Evolutionary conservation across 1,140 invertebrate genomes (phyloP).

Genomic region (Pseudomyrmex flavicornis): DNA sequence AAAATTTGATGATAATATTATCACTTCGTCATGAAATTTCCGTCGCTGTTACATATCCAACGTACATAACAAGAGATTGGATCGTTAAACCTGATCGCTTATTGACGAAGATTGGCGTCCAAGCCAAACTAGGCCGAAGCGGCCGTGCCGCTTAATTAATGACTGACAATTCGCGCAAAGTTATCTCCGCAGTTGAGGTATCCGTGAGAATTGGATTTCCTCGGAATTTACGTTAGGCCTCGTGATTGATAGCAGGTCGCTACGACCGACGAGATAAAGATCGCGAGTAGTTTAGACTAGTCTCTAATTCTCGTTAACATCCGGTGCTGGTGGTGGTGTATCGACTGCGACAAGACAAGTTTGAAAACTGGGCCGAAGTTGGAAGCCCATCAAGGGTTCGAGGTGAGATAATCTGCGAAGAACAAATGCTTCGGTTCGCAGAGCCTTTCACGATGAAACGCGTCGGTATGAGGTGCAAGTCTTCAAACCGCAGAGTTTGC

Average conservation of each 20-base stretch:
- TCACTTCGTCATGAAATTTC: background rate
- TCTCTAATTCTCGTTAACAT: background rate
- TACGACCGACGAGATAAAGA: slow-evolving; percentile 15
- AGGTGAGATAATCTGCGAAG: slow-evolving; percentile 45
- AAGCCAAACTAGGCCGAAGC: background rate
- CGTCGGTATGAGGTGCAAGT: slow-evolving; percentile 19
- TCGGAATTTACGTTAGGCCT: slow-evolving; percentile 16
- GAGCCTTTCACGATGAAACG: slow-evolving; percentile 18
- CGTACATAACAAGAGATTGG: background rate
- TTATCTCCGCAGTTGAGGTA: slow-evolving; percentile 33
- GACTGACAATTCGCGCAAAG: slow-evolving; percentile 48
- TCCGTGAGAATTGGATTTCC: slow-evolving; percentile 38
- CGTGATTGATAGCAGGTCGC: slow-evolving; percentile 21
- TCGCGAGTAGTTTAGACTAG: slow-evolving; percentile 17
- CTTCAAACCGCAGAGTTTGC: slow-evolving; percentile 7
- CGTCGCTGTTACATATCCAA: background rate
- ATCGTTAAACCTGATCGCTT: slow-evolving; percentile 24
- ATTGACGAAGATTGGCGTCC: slow-evolving; percentile 8
- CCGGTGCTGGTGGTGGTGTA: too few species aligned
- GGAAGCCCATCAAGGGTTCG: slow-evolving; percentile 3
- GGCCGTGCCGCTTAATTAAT: slow-evolving; percentile 27
- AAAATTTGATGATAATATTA: background rate
- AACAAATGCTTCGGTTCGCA: slow-evolving; percentile 57
- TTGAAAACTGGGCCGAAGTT: slow-evolving; percentile 45
- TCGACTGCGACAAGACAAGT: background rate